Evolutionary conservation across 2,797 vertebrate species (phyloP).

Genomic region (Sebastes taczanowskii): DNA sequence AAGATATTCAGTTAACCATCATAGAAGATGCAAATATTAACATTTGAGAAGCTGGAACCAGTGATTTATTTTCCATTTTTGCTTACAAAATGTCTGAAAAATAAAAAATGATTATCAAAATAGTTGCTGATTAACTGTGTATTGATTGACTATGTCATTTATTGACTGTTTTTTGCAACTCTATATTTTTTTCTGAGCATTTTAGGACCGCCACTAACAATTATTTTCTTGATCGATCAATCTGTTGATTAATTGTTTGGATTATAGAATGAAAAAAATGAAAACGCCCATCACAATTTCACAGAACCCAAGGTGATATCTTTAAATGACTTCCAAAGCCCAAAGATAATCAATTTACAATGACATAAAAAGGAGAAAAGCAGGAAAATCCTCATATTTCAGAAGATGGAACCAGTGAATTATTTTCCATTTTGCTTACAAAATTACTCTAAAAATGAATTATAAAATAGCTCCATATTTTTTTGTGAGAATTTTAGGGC

Average conservation of each 20-base stretch:
- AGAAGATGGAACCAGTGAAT: no score
- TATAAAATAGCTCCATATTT: no score
- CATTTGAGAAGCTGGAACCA: not conserved
- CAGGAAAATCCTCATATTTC: not conserved
- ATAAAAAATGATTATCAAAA: not conserved
- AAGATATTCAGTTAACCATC: not conserved
- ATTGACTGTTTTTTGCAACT: not conserved
- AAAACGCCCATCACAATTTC: not conserved
- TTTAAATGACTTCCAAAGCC: not conserved
- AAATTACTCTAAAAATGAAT: no score
- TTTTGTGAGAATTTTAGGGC: not conserved
- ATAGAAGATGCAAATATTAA: not conserved
- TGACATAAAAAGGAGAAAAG: not conserved
- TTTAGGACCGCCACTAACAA: not conserved
- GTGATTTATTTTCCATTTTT: not conserved
- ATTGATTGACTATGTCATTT: not conserved
- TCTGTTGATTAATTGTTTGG: not conserved
- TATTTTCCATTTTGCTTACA: no score
- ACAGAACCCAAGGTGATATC: not conserved
- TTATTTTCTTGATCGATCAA: not conserved
- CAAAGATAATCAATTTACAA: not conserved
- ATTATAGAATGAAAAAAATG: not conserved
- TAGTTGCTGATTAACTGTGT: not conserved
- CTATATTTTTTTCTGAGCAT: not conserved
- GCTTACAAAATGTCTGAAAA: not conserved